Evolutionary conservation across 2,113 vertebrate genomes (phyloP).

Genomic region (Psophia crepitans): DNA sequence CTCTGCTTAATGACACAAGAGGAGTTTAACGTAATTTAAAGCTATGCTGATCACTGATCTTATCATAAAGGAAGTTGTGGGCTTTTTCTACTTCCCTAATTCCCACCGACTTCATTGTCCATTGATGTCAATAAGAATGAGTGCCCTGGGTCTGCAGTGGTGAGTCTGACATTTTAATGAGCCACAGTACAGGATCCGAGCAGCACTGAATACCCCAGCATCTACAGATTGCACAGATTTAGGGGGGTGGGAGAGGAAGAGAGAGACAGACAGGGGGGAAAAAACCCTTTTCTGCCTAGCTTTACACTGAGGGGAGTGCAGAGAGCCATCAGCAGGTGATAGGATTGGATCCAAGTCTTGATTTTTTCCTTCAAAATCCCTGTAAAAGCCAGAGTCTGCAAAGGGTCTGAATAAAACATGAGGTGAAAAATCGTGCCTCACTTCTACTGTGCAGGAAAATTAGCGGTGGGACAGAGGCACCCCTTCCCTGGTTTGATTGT

Average conservation of each 20-base stretch:
- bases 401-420: neutral
- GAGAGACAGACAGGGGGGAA: neutral
- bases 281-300: neutral
- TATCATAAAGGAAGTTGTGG: neutral
- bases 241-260: neutral
- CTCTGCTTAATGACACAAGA: neutral
- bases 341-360: neutral
- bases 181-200: neutral
- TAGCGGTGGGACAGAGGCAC: neutral
- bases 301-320: neutral
- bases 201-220: neutral
- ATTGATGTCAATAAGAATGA: neutral
- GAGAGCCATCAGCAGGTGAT: neutral
- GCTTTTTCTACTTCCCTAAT: neutral
- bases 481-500: neutral
- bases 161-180: conserved; percentile 41
- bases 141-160: neutral
- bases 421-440: neutral
- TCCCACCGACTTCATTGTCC: neutral
- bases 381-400: neutral
- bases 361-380: neutral
- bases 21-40: conserved; percentile 1
- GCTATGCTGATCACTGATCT: neutral
- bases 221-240: neutral
- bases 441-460: neutral